Evolutionary conservation across 2,888 invertebrate genomes (phyloP).

Genomic region (Zele albiditarsus): DNA sequence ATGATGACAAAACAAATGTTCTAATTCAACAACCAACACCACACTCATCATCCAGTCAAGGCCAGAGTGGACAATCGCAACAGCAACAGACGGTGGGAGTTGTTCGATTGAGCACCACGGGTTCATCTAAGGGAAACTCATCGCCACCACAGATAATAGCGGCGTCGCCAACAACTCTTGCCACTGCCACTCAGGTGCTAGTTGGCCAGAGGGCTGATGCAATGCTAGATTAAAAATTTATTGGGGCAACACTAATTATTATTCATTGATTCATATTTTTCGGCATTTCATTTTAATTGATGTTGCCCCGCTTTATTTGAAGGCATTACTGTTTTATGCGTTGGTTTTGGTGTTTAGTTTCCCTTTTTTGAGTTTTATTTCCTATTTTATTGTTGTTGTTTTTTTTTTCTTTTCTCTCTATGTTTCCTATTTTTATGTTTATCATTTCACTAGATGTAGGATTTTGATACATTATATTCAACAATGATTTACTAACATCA

Average conservation of each 20-base stretch:
- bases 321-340: constrained; percentile 39
- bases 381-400: constrained; percentile 54
- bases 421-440: constrained; percentile 45
- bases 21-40: constrained; percentile 75
- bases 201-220: constrained; percentile 57
- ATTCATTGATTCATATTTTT: constrained; percentile 46
- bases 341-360: constrained; percentile 66
- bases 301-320: constrained; percentile 50
- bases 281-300: constrained; percentile 45
- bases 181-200: constrained; percentile 72
- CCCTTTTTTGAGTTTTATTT: constrained; percentile 69
- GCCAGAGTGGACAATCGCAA: constrained; percentile 53
- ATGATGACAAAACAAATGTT: constrained; percentile 85
- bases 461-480: constrained; percentile 15
- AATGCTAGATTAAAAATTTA: constrained; percentile 49
- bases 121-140: constrained; percentile 73
- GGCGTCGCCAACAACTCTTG: constrained; percentile 70
- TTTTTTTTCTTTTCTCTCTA: constrained; percentile 44
- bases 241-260: constrained; percentile 40
- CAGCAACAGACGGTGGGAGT: constrained; percentile 71
- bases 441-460: constrained; percentile 26
- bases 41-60: constrained; percentile 64
- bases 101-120: constrained; percentile 69
- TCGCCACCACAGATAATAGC: constrained; percentile 71
- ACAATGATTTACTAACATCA: constrained; percentile 42